Conservation (phyloP, 2,888 invertebrate genomes). For the Spisula solida region DNA sequence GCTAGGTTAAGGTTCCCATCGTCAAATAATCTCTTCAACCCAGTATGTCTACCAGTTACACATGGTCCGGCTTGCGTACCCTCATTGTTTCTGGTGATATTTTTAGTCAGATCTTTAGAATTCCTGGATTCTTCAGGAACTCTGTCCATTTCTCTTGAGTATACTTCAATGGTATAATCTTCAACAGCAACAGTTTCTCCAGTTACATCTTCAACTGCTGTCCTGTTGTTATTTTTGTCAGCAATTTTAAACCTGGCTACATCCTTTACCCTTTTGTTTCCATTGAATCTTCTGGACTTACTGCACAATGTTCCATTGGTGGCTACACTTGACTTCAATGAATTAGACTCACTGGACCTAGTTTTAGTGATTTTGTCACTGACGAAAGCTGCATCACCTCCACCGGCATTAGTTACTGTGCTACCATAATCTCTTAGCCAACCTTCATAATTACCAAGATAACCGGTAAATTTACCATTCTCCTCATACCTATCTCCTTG, state of each 20-base stretch:
- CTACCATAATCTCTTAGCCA: not conserved
- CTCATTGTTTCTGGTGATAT: not conserved
- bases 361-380: not conserved
- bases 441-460: not conserved
- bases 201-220: not conserved
- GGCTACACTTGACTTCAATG: not conserved
- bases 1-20: not conserved
- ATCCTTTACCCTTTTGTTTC: not conserved
- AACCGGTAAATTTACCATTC: not conserved
- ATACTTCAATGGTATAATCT: conserved; percentile 13
- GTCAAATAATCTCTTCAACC: not conserved
- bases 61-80: not conserved
- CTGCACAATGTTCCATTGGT: not conserved
- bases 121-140: not conserved
- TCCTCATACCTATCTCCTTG: not conserved
- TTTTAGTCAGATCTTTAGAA: not conserved
- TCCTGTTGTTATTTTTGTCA: not conserved
- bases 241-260: not conserved
- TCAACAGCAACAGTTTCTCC: conserved; percentile 18
- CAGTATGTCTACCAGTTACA: not conserved
- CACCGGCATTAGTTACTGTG: not conserved
- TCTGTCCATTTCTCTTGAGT: not conserved
- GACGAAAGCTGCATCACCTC: not conserved
- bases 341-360: not conserved
- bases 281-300: not conserved